Evolutionary conservation across 1,140 invertebrate species (phyloP).

Genomic region (Grapholita molesta): DNA sequence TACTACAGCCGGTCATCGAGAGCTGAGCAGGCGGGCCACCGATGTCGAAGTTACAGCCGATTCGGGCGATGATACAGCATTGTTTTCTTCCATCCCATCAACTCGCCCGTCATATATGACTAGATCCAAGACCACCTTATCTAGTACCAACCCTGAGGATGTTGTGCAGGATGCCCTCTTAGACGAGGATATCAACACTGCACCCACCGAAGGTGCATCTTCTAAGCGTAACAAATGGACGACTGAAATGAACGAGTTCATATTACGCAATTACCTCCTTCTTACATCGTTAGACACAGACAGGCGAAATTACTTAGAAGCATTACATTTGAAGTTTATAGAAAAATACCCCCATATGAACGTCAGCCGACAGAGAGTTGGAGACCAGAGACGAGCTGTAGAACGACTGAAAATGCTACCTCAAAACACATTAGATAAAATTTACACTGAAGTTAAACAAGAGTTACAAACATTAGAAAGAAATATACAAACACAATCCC

Average conservation of each 20-base stretch:
- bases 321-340: conserved; percentile 7
- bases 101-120: neutral
- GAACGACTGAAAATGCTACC: neutral
- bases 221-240: neutral
- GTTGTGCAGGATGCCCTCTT: neutral
- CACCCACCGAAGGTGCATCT: neutral
- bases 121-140: too few relatives aligned
- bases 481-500: too few relatives aligned
- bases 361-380: conserved; percentile 4
- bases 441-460: neutral
- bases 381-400: neutral
- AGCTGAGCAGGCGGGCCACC: too few relatives aligned
- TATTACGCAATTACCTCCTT: neutral
- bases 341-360: neutral
- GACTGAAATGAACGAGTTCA: conserved; percentile 6
- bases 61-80: too few relatives aligned
- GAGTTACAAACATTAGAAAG: neutral
- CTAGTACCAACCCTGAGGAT: neutral
- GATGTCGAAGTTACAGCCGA: too few relatives aligned
- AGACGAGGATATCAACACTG: neutral
- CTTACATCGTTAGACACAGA: neutral
- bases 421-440: neutral
- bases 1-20: too few relatives aligned
- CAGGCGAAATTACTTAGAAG: neutral
- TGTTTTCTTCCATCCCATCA: neutral